A percentile compares a stretch with the other conserved stretches of the same genome.
These are phyloP conservation scores for Barbus barbus DNA, from an alignment of 2,113 vertebrate genomes.

Conservation along the genomic window DNA sequence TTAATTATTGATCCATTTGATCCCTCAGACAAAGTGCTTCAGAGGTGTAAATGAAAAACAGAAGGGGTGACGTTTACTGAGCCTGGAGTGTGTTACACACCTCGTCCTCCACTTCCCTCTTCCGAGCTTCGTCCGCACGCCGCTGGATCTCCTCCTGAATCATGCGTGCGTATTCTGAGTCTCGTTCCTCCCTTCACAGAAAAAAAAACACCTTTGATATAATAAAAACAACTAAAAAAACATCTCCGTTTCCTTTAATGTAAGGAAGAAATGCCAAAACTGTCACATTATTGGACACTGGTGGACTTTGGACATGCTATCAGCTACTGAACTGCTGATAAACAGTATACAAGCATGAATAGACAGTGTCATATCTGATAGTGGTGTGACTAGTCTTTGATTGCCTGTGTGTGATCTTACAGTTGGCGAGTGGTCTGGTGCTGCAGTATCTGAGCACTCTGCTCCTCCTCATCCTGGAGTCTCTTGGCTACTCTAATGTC, in stretches of 20 bases:
- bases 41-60: slow-evolving; percentile 15
- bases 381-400: slow-evolving; percentile 4
- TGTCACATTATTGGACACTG: not conserved
- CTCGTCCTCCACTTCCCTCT: slow-evolving; percentile 72
- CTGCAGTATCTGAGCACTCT: slow-evolving; percentile 55
- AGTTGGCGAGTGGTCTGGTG: slow-evolving; percentile 64
- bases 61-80: not conserved
- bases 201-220: not conserved
- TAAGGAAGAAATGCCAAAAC: not conserved
- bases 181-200: slow-evolving; percentile 71
- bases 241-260: not conserved
- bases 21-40: slow-evolving; percentile 32
- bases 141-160: slow-evolving; percentile 75
- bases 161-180: slow-evolving; percentile 70
- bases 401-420: slow-evolving; percentile 51
- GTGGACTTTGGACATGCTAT: slow-evolving; percentile 24
- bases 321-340: not conserved
- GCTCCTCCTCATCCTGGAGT: slow-evolving; percentile 74
- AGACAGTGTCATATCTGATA: not conserved
- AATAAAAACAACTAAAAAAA: not conserved
- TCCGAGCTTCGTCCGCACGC: slow-evolving; percentile 65
- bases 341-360: not conserved
- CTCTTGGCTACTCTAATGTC: slow-evolving; percentile 72
- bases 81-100: slow-evolving; percentile 52
- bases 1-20: slow-evolving; percentile 56